Base-by-base conservation (phyloP, 2,888 invertebrate species). In the Chesias legatella region DNA sequence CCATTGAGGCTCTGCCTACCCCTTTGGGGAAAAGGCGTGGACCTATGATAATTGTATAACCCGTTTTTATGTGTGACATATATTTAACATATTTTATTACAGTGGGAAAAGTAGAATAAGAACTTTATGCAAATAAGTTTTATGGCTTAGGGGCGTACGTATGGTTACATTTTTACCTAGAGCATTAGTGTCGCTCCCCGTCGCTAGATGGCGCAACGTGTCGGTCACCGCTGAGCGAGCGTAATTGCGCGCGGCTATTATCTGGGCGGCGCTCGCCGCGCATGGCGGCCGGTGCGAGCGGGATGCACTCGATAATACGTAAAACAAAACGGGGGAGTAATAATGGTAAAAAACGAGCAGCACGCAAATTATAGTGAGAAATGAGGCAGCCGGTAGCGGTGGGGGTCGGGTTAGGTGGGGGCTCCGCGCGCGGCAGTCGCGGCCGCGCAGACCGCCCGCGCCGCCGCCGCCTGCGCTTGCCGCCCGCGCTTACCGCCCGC, bases 291-390 rank as follows among this genome's bases (percentile, higher is more conserved):
- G 77, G 86, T 86, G 88, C 79, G 86, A 88, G 86, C 88, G 86
- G 88, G 88, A 86, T 88, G 88, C 86, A 86, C 84, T 86, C 86
- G 86, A 85, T 86, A 86, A 86, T 83, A 84, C 86, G 85, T 86
- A 84, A 85, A 88, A 86, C 86, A 86, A 86, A 86, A 86, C 88
- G 85, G 83, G 88, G 86, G 82, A 84, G 86, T 86, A 86, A 86
- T 88, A 85, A 88, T 85, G 83, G 83, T 86, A 85, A 88, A 88
- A 88, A 88, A 88, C 85, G 83, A 86, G 77, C 82, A 82, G 63
- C 85, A 88, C 88, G 88, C 86, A 88, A 88, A 88, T 88, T 88
- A 88, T 85, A 86, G 86, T 88, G 88, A 85, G 88, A 88, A 88
- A 86, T 84, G 84, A 83, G 85, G 82, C 83, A 85, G 83, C 81